Evolutionary conservation across 2,797 vertebrate genomes (phyloP).

Genomic region (Typhlichthys eigenmanni): DNA sequence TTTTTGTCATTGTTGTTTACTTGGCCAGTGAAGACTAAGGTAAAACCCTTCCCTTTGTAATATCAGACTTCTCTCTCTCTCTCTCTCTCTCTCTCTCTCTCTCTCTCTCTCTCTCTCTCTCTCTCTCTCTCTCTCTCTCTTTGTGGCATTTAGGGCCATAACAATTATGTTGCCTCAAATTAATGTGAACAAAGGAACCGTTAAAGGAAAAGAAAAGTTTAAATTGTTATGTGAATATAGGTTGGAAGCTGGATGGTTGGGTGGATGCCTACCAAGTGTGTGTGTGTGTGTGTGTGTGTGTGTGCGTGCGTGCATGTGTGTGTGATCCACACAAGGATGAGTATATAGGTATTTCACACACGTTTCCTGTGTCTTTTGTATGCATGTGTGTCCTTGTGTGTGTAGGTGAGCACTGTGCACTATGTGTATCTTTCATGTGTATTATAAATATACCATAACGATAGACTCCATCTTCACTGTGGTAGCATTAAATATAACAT

Average conservation of each 20-base stretch:
- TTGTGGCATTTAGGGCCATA: conserved; percentile 43
- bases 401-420: conserved; percentile 30
- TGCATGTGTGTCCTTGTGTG: background rate
- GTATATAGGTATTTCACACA: background rate
- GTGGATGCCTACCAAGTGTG: background rate
- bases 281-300: no score
- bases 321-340: no score
- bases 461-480: conserved; percentile 1
- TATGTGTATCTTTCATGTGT: conserved; percentile 25
- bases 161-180: conserved; percentile 49
- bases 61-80: conserved; percentile 16
- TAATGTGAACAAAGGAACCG: conserved; percentile 38
- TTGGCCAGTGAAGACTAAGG: conserved; percentile 12
- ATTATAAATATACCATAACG: conserved; percentile 26
- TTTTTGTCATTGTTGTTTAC: conserved; percentile 18
- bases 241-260: background rate
- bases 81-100: no score
- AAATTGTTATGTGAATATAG: no score
- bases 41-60: conserved; percentile 24
- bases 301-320: no score
- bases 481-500: background rate
- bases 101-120: no score
- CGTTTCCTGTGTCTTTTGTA: background rate
- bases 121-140: background rate
- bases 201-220: no score